Base-by-base conservation (phyloP, 2,113 vertebrate genomes). In the Macroglossus sobrinus region DNA sequence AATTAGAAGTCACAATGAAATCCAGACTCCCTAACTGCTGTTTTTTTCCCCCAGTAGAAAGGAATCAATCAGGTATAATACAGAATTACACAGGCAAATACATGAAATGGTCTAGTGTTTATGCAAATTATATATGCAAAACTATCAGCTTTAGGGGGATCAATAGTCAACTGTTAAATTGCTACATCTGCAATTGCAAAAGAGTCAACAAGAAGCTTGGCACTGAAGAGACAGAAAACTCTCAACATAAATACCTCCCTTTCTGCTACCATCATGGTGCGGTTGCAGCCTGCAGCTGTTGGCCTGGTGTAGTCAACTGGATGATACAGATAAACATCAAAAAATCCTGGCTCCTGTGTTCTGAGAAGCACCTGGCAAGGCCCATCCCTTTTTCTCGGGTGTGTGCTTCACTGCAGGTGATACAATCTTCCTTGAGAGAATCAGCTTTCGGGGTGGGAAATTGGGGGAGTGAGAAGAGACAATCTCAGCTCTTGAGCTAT, bases 81-180 rank as follows among this genome's bases (percentile, higher is more conserved):
- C 12, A 76, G 30, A 84, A 59, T 74, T 38, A 61, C 84, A 88
- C 28, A 81, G 79, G 33, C 43, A 92, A 80, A 86, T 53, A 59
- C 14, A 53, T 2, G 33, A 88, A 71, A 82, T 76, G 30, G 8
- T 61, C 24, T 57, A 74, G 16, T 89, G 71, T 4, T 24, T 57
- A 89, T 75, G 84, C 78, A 94, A 93, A 86, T 3, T 38, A 97
- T 72, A 93, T 55, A 95, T 18, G 40, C 50, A 97, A 69, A 97
- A 84, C 61, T 82, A 3, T 57, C 33, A 88, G 19, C 45, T 96
- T 72, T 64, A 94, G 21, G 22, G 19, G 12, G 66, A 69, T 13
- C n/a, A 92, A 22, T 7, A 90, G 12, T 80, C 76, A 85, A 63
- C 22, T 97, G 50, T 40, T 94, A 95, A 89, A 95, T 38, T 84